phyloP scores from a whole-genome alignment of 1,140 invertebrate genomes.

The Bombus balteatus region DNA sequence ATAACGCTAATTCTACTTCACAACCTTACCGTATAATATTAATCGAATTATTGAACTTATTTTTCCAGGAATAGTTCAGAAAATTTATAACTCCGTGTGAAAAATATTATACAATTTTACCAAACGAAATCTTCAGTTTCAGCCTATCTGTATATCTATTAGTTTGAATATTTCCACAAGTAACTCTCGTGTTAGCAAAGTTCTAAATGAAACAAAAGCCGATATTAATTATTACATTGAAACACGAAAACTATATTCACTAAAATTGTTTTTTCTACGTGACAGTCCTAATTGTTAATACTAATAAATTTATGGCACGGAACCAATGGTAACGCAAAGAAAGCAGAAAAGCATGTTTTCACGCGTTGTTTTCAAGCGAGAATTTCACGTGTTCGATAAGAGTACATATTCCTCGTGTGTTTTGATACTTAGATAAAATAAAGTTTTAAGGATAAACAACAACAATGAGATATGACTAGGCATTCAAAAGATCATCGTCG shows the following conservation, averaged over 20 bases:
- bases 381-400: neutral
- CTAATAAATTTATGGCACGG: neutral
- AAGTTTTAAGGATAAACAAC: neutral
- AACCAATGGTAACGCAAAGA: neutral
- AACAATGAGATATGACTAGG: conserved; percentile 40
- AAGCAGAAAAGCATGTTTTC: neutral
- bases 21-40: no score
- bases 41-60: no score
- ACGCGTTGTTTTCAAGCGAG: neutral
- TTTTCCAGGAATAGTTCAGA: no score
- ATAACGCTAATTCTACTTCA: no score
- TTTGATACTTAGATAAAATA: conserved; percentile 12
- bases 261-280: neutral
- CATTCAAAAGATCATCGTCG: conserved; percentile 73
- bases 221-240: neutral
- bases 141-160: neutral
- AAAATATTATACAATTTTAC: no score
- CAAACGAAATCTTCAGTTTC: neutral
- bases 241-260: neutral
- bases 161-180: no score
- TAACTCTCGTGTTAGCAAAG: neutral
- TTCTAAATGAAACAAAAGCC: neutral
- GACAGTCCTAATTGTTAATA: no score
- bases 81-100: no score
- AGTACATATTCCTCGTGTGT: neutral